phyloP scores from a whole-genome alignment of 2,797 vertebrate species.

The Bradypus variegatus region DNA sequence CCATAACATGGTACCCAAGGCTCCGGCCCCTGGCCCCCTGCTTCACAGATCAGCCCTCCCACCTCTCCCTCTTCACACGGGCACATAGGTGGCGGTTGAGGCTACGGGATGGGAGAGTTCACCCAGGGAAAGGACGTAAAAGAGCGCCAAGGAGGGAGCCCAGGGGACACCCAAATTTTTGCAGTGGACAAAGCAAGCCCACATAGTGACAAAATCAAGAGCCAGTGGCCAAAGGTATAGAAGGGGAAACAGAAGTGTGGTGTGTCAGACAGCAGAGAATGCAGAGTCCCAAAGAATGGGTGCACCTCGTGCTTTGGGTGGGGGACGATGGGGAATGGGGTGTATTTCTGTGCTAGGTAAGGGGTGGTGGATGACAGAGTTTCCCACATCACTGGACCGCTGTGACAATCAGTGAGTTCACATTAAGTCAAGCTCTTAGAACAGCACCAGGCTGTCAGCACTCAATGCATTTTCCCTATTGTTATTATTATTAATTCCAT shows the following conservation, averaged over 20 bases:
- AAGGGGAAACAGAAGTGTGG: not conserved
- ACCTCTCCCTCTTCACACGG: not conserved
- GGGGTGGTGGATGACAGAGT: rapidly evolving
- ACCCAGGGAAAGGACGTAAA: not conserved
- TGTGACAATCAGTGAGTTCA: not conserved
- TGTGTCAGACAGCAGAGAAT: rapidly evolving
- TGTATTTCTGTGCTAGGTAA: not conserved
- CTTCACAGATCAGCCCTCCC: not conserved
- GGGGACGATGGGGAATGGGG: not conserved
- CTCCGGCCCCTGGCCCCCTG: not conserved
- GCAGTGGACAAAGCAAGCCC: not conserved
- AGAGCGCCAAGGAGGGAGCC: not conserved
- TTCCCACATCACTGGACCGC: not conserved
- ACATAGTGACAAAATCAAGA: rapidly evolving
- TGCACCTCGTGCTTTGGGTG: not conserved
- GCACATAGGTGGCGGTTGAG: not conserved
- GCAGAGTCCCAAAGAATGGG: not conserved
- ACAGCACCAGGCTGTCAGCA: not conserved
- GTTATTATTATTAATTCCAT: not conserved
- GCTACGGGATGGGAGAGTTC: not conserved
- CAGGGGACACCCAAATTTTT: not conserved
- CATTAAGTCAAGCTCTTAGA: not conserved
- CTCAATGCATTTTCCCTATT: not conserved
- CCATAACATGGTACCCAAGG: not conserved
- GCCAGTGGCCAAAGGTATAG: not conserved